Base-by-base conservation (phyloP, 2,888 invertebrate genomes). In the Timandra comae region DNA sequence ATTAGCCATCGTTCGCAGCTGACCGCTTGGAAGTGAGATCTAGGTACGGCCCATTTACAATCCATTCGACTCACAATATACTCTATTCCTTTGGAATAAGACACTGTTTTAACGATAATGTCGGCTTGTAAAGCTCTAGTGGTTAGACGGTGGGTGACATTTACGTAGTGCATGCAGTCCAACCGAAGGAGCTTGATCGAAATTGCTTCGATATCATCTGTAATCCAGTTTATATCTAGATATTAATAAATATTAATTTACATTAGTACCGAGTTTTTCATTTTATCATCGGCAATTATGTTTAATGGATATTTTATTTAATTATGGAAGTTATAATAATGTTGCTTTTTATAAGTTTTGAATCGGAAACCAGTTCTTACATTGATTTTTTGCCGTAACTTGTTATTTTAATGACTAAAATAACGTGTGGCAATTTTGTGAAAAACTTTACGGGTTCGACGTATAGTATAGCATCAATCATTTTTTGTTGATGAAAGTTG, bases 1-100 rank as follows among this genome's bases (percentile, higher is more conserved):
- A 84, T 84, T 81, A 80, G 74, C 75, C 69, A 74, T 77, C 78
- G 66, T 71, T 68, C 57, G 70, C 69, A 72, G 74, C 73, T 79
- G 80, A 79, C 82, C 82, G 67, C 77, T 73, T 55, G 59, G 66
- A 69, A 72, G 69, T 71, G 66, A 69, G 71, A 74, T 59, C 64
- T 60, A 56, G 53, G 54, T 58, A 54, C 49, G 40, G 44, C 41
- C 40, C 43, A 39, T 35, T 39, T 38, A 24, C 26, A 22, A 30
- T 35, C 21, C 16, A 20, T 21, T 13, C 38, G 44, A 37, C 29
- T 45, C 2, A 62, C 46, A 46, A 10, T 36, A 8, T 28, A 37
- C 55, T 36, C 35, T 68, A 60, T 21, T 2, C 2, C 37, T 7
- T 32, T 2, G 21, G 2, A 2, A 24, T 54, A 67, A 38, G 54